Conservation (phyloP, 2,888 invertebrate species). For the Apamea sordens region DNA sequence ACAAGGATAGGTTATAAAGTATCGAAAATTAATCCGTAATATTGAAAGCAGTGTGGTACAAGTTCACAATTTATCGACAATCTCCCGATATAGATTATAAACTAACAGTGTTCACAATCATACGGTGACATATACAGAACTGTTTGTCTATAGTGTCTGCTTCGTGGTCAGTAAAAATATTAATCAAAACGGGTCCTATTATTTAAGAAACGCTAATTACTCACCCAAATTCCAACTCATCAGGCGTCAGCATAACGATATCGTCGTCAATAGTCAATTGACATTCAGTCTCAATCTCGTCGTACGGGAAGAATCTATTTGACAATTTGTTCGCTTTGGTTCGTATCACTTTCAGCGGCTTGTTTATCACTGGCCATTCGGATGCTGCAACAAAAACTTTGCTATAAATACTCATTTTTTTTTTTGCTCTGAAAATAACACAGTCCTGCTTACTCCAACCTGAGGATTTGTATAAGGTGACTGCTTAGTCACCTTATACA, state of each 20-base stretch:
- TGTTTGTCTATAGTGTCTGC: neutral
- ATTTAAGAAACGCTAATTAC: neutral
- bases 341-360: constrained; percentile 97
- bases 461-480: neutral
- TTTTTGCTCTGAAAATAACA: neutral
- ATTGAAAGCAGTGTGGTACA: no score
- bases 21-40: no score
- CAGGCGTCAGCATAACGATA: constrained; percentile 98
- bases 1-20: no score
- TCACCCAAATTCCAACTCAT: constrained; percentile 98
- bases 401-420: neutral
- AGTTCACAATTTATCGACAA: no score
- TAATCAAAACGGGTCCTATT: neutral
- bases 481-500: no score
- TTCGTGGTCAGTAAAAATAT: neutral
- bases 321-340: constrained; percentile 97
- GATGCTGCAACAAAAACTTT: constrained; percentile 90
- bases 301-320: constrained; percentile 98
- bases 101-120: no score
- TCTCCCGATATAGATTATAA: no score
- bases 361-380: constrained; percentile 96
- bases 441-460: neutral
- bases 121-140: no score
- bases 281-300: constrained; percentile 99
- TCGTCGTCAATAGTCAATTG: constrained; percentile 98